Base-by-base conservation (phyloP, 2,113 vertebrate species). In the Anser cygnoides region DNA sequence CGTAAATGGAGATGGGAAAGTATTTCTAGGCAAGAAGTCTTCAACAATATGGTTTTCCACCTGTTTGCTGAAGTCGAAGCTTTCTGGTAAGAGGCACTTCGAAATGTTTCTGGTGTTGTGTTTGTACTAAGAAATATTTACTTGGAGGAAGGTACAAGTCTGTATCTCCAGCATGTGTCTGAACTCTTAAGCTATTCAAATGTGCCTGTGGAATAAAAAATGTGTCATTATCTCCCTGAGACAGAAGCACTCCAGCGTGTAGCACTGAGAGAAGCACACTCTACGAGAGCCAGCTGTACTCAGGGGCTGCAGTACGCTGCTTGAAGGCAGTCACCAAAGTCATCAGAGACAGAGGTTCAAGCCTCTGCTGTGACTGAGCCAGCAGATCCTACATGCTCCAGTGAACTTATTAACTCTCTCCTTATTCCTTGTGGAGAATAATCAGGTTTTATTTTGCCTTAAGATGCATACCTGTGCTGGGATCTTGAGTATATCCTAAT, bases 311-410 rank as follows among this genome's bases (percentile, higher is more conserved):
- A 57, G 33, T 65, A 22, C 52, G 7, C 19, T 58, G 70, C 52
- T 37, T 49, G 29, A 70, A 5, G 72, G 28, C 3, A 20, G 52
- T 3, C 59, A 29, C 18, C 17, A 5, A 3, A 71, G 50, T 17
- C 13, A 11, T 28, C 29, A 35, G 37, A 88, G 18, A 13, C n/a
- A 14, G 41, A 39, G 35, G 11, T 57, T 10, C 4, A 58, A 68
- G 49, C 10, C 22, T 70, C 33, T 84, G 58, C 37, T 52, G 58
- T 55, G 73, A 39, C 59, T 55, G 28, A 33, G 23, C 22, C 26
- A 72, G 63, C 28, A 41, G 3, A 0, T 71, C 43, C 35, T 22
- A 4, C 1, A 0, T 23, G 57, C 74, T 75, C 46, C 44, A 44
- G 81, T 8, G 23, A 79, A 6, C 1, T 1, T 11, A 26, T 33